Conservation (phyloP, 2,888 invertebrate species). For the Tethea ocularis region DNA sequence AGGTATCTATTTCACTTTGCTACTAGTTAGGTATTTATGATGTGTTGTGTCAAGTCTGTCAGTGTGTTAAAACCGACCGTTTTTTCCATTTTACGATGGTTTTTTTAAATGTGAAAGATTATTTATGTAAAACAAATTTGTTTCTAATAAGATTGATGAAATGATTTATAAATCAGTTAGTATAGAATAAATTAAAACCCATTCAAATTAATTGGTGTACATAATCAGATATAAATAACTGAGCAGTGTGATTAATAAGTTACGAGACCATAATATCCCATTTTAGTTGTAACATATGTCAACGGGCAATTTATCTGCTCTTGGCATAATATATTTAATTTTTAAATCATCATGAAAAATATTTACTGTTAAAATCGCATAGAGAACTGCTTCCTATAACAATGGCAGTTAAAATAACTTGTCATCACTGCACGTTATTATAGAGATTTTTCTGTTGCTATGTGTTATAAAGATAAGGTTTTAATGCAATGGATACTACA, state of each 20-base stretch:
- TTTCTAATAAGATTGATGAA: too few relatives aligned
- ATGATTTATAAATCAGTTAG: too few relatives aligned
- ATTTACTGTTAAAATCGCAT: neutral
- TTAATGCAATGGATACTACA: neutral
- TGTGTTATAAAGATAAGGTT: too few relatives aligned
- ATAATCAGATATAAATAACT: neutral
- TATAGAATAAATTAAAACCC: neutral
- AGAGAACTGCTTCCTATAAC: too few relatives aligned
- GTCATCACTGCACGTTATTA: too few relatives aligned
- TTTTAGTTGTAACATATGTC: neutral
- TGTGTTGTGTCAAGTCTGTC: neutral
- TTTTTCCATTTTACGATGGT: too few relatives aligned
- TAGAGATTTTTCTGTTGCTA: too few relatives aligned
- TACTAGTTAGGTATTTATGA: neutral
- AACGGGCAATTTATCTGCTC: neutral
- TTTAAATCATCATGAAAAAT: too few relatives aligned
- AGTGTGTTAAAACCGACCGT: too few relatives aligned
- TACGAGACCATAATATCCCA: neutral
- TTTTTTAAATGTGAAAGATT: too few relatives aligned
- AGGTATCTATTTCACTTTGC: neutral
- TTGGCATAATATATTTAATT: neutral
- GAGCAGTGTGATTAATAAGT: neutral
- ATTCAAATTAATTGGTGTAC: neutral
- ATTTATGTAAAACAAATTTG: too few relatives aligned
- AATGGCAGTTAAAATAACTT: too few relatives aligned